A percentile compares a stretch with the other conserved stretches of the same genome.
phyloP scores from a whole-genome alignment of 2,797 vertebrate species.

The Labeo calbasu region DNA sequence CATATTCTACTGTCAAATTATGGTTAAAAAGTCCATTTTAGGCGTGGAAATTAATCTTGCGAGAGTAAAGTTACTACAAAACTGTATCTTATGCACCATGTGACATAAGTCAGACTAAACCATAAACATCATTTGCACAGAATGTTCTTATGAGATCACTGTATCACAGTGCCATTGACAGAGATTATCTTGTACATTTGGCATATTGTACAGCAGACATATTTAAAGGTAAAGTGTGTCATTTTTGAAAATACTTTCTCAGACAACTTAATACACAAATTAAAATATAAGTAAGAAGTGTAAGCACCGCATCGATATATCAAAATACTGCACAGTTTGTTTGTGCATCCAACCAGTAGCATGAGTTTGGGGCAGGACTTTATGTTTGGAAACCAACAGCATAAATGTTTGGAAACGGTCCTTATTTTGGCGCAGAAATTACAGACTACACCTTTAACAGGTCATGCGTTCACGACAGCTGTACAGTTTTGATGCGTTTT shows the following conservation, averaged over 20 bases:
- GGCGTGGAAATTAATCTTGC: slow-evolving; percentile 37
- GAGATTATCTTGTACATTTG: slow-evolving; percentile 60
- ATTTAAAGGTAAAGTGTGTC: background rate
- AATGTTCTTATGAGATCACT: slow-evolving; percentile 39
- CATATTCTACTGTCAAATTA: slow-evolving; percentile 50
- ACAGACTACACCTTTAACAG: slow-evolving; percentile 12
- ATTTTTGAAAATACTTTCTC: background rate
- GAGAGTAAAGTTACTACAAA: slow-evolving; percentile 49
- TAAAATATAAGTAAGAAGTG: background rate
- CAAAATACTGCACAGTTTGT: background rate
- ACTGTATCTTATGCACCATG: slow-evolving; percentile 64
- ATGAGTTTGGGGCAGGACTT: background rate
- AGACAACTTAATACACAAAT: background rate
- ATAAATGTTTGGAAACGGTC: background rate
- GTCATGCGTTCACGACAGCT: slow-evolving; percentile 49
- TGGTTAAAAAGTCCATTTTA: slow-evolving; percentile 25
- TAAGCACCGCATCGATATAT: background rate
- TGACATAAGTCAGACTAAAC: slow-evolving; percentile 66
- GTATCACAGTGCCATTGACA: slow-evolving; percentile 60
- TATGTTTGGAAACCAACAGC: background rate
- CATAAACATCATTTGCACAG: slow-evolving; percentile 46
- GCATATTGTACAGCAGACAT: background rate
- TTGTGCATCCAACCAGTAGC: background rate
- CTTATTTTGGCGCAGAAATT: slow-evolving; percentile 4
- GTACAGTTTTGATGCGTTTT: slow-evolving; percentile 46